Evolutionary conservation across 2,113 vertebrate genomes (phyloP).

Genomic region (Ammodramus savannarum): DNA sequence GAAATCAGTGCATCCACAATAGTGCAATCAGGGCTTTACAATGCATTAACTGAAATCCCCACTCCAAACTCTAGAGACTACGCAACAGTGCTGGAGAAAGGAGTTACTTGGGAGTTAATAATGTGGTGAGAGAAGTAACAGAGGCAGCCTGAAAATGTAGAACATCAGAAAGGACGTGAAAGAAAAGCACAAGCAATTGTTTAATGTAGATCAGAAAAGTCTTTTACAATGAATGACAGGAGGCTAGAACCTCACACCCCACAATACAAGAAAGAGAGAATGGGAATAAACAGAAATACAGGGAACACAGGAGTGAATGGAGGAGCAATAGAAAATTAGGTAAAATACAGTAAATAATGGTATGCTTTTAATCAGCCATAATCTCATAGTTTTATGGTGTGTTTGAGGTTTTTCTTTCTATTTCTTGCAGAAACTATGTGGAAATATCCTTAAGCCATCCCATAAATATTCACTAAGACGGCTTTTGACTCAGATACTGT

Average conservation of each 20-base stretch:
- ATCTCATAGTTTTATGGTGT: background rate
- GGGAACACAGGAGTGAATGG: background rate
- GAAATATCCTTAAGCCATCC: background rate
- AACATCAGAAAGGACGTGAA: background rate
- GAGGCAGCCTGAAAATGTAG: background rate
- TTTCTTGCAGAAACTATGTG: background rate
- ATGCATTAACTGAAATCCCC: background rate
- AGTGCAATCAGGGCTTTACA: background rate
- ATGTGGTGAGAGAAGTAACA: background rate
- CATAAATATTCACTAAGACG: background rate
- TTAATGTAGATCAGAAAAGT: background rate
- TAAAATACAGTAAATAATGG: background rate
- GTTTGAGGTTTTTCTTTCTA: background rate
- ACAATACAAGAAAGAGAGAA: background rate
- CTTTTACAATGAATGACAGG: background rate
- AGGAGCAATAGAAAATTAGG: background rate
- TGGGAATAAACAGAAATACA: background rate
- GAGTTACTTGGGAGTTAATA: background rate
- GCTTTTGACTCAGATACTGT: background rate
- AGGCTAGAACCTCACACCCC: background rate
- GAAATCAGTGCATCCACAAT: background rate
- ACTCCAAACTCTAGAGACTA: background rate
- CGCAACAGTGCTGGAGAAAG: background rate
- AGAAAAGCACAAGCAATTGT: background rate
- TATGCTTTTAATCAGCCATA: background rate